Percentiles rank a stretch among this genome's conserved stretches.
These are phyloP conservation scores for Sarcophaga bullata DNA, from an alignment of 1,140 invertebrate species.

Conservation along the genomic window DNA sequence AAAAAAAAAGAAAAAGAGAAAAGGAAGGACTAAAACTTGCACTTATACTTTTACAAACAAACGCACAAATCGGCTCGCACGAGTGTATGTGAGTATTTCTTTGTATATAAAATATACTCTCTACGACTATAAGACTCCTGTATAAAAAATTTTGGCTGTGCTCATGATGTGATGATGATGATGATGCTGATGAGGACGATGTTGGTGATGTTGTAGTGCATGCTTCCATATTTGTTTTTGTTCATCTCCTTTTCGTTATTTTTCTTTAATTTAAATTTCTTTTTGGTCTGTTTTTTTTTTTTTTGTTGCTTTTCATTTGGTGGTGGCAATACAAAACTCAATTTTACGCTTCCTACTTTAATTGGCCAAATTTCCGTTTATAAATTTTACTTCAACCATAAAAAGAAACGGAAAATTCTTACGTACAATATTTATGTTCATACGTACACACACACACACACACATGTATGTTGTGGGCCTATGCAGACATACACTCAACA, in stretches of 20 bases:
- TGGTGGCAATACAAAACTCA: background rate
- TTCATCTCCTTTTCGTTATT: background rate
- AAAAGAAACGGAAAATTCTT: background rate
- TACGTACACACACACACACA: background rate
- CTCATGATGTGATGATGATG: no score
- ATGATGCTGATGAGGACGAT: background rate
- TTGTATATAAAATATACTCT: no score
- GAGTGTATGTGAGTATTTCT: no score
- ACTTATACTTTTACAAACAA: no score
- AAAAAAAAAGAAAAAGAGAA: no score
- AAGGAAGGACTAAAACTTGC: no score
- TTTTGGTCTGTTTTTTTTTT: background rate
- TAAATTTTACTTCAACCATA: slow-evolving; percentile 18
- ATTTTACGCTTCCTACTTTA: slow-evolving; percentile 24
- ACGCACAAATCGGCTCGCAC: no score
- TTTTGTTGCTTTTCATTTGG: background rate
- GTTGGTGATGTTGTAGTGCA: background rate
- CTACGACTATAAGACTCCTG: no score
- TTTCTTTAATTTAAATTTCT: background rate
- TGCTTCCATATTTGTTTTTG: background rate
- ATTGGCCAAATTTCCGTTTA: slow-evolving; percentile 26
- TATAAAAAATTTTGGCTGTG: no score
- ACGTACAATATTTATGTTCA: background rate
- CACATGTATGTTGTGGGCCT: no score
- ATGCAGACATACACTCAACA: no score